These are phyloP conservation scores for Anabacerthia variegaticeps DNA, from an alignment of 2,797 vertebrate species.

Conservation along the genomic window DNA sequence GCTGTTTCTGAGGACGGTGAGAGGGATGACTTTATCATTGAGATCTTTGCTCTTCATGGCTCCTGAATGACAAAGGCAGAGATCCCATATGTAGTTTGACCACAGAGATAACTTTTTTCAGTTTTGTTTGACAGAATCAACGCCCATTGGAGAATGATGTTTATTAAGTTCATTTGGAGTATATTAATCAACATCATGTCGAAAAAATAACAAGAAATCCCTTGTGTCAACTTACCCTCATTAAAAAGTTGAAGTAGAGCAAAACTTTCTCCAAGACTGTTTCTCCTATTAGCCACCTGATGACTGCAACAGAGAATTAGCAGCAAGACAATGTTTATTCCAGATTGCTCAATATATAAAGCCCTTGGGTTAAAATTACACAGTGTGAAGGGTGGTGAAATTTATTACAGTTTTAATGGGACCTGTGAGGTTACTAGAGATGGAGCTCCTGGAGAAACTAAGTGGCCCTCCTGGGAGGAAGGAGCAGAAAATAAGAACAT, in stretches of 20 bases:
- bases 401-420: neutral
- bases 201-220: neutral
- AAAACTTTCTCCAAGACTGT: neutral
- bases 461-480: neutral
- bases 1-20: neutral
- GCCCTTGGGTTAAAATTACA: neutral
- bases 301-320: neutral
- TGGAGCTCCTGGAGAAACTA: neutral
- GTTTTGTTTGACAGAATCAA: neutral
- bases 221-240: neutral
- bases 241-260: neutral
- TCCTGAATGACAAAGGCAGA: neutral
- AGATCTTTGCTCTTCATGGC: neutral
- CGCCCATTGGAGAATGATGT: neutral
- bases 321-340: neutral
- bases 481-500: neutral
- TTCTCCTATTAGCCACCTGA: neutral
- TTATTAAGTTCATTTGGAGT: neutral
- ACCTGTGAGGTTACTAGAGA: neutral
- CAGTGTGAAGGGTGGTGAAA: neutral
- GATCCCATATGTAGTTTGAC: neutral
- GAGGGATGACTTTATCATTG: neutral
- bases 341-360: neutral
- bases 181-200: neutral
- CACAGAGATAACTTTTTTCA: neutral